These are phyloP conservation scores for Littorina saxatilis DNA, from an alignment of 1,140 invertebrate genomes.

Conservation along the genomic window DNA sequence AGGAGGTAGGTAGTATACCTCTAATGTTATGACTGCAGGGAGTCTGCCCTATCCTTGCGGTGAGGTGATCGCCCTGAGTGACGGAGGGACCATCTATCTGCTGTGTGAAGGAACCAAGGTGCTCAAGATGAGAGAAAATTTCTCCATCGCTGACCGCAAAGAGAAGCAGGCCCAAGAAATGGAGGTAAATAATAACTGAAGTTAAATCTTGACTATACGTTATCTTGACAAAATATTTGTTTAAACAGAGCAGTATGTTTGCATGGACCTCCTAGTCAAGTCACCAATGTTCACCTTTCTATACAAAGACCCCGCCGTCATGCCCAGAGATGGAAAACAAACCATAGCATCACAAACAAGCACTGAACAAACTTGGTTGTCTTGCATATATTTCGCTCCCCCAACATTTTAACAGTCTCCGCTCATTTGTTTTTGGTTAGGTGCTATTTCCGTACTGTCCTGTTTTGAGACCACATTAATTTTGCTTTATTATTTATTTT, in stretches of 20 bases:
- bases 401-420: no score
- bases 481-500: no score
- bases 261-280: neutral
- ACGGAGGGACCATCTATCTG: conserved; percentile 12
- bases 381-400: no score
- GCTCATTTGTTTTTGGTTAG: no score
- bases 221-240: no score
- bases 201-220: no score
- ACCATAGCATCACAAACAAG: neutral
- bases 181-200: neutral
- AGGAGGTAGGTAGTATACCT: no score
- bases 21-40: no score
- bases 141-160: neutral
- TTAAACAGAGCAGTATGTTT: neutral
- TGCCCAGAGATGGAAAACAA: neutral
- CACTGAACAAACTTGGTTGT: no score
- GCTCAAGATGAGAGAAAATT: neutral
- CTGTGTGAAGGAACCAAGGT: neutral
- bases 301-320: neutral
- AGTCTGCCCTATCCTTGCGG: neutral
- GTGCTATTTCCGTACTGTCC: no score
- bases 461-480: no score
- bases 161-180: neutral
- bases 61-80: conserved; percentile 7
- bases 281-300: neutral